Base-by-base conservation (phyloP, 2,113 vertebrate species). In the Salvator merianae region DNA sequence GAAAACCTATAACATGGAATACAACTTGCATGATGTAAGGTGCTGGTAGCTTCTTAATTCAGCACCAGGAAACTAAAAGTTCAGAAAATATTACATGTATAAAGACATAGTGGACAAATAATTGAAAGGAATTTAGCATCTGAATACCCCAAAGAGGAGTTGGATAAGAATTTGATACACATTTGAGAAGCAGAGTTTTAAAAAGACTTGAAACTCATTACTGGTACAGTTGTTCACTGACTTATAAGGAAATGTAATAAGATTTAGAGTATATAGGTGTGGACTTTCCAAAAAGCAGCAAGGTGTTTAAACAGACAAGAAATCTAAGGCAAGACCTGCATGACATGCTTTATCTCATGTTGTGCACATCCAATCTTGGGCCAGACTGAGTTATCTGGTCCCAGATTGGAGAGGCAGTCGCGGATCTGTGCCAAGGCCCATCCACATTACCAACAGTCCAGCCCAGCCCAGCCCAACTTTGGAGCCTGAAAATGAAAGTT, bases 241-340 rank as follows among this genome's bases (percentile, higher is more conserved):
- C 91, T 84, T 36, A 24, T 73, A 82, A 4, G n/a, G 89, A 82
- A 90, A 90, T 18, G 81, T 24, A 38, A 24, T 88, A 90, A 5
- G 6, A 47, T 47, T 47, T 47, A 9, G 4, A 59, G 18, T 20
- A 16, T 20, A 85, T 85, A 85, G 2, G 79, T 14, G 38, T 8
- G 16, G 2, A 43, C 16, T 50, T 38, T 76, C 77, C 30, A 12
- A 69, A 77, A 77, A n/a, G n/a, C 79, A 69, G 66, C 28, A 70
- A 20, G 84, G 50, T 24, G 16, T 81, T 83, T 66, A 74, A 3
- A 10, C 50, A 47, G 13, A 73, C 0, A 0, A 38, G 24, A 30
- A 0, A 3, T 2, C 55, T 18, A 20, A 59, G 3, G 43, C 43
- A 18, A 55, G 53, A 55, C 14, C 53, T 55, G 53, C 53, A 14